Evolutionary conservation across 2,113 vertebrate species (phyloP).

Genomic region (Phainopepla nitens): DNA sequence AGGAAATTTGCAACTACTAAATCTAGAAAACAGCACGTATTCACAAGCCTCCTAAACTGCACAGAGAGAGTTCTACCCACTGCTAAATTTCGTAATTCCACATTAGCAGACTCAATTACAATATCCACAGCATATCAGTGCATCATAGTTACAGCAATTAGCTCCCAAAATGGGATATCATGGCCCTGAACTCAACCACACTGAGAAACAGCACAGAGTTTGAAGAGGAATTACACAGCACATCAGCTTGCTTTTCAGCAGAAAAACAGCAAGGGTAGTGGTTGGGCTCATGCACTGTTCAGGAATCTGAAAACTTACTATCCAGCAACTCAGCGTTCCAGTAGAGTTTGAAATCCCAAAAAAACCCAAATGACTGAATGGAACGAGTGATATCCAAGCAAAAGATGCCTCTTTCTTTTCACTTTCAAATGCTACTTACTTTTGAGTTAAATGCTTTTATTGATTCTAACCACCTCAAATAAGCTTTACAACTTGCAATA

Average conservation of each 20-base stretch:
- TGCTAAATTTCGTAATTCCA: conserved; percentile 27
- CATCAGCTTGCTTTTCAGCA: fast-evolving
- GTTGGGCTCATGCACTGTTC: neutral
- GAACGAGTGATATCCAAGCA: neutral
- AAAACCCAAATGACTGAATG: neutral
- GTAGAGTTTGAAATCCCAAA: neutral
- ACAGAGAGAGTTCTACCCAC: neutral
- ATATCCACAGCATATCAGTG: neutral
- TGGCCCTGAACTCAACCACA: neutral
- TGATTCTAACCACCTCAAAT: conserved; percentile 16
- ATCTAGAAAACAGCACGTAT: neutral
- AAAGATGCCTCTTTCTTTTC: neutral
- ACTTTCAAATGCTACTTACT: conserved; percentile 9
- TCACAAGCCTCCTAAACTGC: neutral
- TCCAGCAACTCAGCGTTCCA: fast-evolving
- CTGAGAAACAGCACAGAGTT: neutral
- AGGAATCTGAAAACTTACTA: neutral
- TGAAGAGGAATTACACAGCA: neutral
- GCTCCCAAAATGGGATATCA: neutral
- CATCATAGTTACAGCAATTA: neutral
- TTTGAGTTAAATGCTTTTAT: conserved; percentile 51
- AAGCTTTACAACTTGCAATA: conserved; percentile 11
- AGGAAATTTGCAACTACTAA: neutral
- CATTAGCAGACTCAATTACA: conserved; percentile 32
- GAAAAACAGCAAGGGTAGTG: neutral